Evolutionary conservation across 2,797 vertebrate genomes (phyloP).

Genomic region (Valencia hispanica): DNA sequence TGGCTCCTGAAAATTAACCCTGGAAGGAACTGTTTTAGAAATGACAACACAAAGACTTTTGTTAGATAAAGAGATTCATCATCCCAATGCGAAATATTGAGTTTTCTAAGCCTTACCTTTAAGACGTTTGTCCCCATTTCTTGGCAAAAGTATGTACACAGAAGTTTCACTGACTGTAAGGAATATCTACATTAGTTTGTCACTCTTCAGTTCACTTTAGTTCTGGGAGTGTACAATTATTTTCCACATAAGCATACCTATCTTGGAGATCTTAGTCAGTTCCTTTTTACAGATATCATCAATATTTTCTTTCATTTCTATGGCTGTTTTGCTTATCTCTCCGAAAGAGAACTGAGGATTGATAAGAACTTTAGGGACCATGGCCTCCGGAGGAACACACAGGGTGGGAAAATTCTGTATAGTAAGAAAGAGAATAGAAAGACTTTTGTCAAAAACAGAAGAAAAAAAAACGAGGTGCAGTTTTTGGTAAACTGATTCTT

Average conservation of each 20-base stretch:
- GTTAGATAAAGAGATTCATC: not conserved
- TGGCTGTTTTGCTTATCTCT: constrained; percentile 81
- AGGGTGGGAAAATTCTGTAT: constrained; percentile 80
- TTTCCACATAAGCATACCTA: constrained; percentile 61
- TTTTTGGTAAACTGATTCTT: not conserved
- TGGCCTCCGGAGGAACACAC: constrained; percentile 79
- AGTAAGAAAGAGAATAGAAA: not conserved
- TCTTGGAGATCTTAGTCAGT: constrained; percentile 79
- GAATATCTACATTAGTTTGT: not conserved
- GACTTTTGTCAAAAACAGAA: not conserved
- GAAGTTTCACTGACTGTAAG: constrained; percentile 80
- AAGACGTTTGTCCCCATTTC: constrained; percentile 76
- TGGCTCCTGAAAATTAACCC: constrained; percentile 77
- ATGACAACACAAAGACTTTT: not conserved
- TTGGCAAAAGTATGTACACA: constrained; percentile 79
- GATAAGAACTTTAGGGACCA: constrained; percentile 84
- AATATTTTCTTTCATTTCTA: constrained; percentile 81
- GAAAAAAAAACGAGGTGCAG: not conserved
- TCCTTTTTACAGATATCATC: constrained; percentile 83
- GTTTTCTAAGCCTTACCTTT: constrained; percentile 65
- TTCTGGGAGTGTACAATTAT: not conserved
- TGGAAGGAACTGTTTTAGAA: constrained; percentile 67
- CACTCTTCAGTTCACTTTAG: not conserved
- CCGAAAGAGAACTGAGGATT: constrained; percentile 85
- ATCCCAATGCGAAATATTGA: not conserved